Percentiles rank a stretch among this genome's conserved stretches.
These are phyloP conservation scores for Pangasianodon hypophthalmus DNA, from an alignment of 2,113 vertebrate genomes.

Conservation along the genomic window DNA sequence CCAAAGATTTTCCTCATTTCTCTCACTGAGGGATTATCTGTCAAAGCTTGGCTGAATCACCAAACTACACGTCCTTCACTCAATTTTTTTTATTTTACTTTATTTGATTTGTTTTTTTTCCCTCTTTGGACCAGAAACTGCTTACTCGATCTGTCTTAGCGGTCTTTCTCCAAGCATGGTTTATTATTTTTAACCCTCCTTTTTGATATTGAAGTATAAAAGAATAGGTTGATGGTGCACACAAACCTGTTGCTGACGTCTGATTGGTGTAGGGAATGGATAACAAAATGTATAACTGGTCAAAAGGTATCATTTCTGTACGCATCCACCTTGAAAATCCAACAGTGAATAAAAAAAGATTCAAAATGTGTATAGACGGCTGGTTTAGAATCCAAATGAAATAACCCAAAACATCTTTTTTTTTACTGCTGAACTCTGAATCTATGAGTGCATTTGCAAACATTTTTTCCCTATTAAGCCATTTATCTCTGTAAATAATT, in stretches of 20 bases:
- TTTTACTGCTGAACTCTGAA: neutral
- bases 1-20: conserved; percentile 57
- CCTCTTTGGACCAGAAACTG: neutral
- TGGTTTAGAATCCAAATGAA: no score
- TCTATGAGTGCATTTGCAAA: neutral
- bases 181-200: conserved; percentile 50
- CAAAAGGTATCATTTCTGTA: neutral
- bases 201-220: neutral
- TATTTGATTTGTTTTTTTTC: neutral
- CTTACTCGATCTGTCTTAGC: neutral
- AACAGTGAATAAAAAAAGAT: neutral
- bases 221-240: neutral
- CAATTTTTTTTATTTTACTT: conserved; percentile 3
- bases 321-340: neutral
- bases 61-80: conserved; percentile 9
- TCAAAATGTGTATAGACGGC: no score
- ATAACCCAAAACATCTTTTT: no score
- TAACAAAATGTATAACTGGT: neutral
- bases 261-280: neutral
- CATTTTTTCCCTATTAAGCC: no score
- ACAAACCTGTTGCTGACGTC: neutral
- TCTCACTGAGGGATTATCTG: conserved; percentile 59
- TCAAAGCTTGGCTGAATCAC: conserved; percentile 48
- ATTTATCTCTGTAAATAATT: no score
- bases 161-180: conserved; percentile 35